Percentiles rank a stretch among this genome's conserved stretches.
Conservation (phyloP, 23 tunicate genomes). For the Oikopleura dioica region DNA sequence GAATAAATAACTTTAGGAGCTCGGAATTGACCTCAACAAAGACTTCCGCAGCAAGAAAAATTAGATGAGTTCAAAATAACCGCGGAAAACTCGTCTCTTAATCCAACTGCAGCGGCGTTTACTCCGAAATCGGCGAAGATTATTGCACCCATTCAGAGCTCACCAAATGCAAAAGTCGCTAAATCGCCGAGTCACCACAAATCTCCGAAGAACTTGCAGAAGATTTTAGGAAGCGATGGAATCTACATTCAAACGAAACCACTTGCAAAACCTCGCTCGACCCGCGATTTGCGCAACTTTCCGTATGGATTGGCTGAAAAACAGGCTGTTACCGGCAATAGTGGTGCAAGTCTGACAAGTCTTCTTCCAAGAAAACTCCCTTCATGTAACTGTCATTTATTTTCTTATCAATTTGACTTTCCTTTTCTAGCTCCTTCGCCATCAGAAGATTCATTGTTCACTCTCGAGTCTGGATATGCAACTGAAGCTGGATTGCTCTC, state of each 20-base stretch:
- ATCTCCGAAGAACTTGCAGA: not conserved
- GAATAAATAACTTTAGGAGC: too few species aligned
- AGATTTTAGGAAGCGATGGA: not conserved
- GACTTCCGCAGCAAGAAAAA: not conserved
- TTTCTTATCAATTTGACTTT: too few species aligned
- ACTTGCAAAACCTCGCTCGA: not conserved
- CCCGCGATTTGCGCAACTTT: constrained; percentile 1
- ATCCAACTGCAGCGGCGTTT: not conserved
- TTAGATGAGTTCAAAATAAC: not conserved
- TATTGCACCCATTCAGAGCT: not conserved
- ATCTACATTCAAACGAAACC: constrained; percentile 1
- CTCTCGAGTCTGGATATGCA: not conserved
- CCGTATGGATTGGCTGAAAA: not conserved
- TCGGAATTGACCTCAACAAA: constrained; percentile 1
- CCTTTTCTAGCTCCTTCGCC: constrained; percentile 8
- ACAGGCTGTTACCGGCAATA: not conserved
- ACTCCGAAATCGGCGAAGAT: not conserved
- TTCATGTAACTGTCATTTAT: not conserved
- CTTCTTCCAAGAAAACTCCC: too few species aligned
- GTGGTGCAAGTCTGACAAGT: not conserved
- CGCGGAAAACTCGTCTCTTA: not conserved
- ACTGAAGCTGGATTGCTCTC: too few species aligned
- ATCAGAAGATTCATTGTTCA: not conserved
- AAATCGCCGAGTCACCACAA: not conserved
- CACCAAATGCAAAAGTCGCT: not conserved